Conservation (phyloP, 2,888 invertebrate species). For the Glaucopsyche alexis region DNA sequence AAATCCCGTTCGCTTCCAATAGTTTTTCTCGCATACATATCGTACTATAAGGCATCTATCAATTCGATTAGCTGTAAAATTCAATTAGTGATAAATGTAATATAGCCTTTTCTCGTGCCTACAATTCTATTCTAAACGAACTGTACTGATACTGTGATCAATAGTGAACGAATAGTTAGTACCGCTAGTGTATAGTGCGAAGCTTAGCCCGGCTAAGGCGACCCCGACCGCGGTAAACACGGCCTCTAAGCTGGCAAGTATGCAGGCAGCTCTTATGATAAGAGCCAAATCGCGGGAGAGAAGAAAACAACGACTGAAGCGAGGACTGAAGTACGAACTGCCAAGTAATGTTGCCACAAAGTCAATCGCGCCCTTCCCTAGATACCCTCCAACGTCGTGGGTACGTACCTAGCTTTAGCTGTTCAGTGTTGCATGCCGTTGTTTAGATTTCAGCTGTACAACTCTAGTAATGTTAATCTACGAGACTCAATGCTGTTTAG, state of each 20-base stretch:
- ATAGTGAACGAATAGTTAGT: constrained; percentile 52
- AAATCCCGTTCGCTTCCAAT: constrained; percentile 78
- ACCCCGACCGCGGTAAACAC: constrained; percentile 51
- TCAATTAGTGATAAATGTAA: constrained; percentile 58
- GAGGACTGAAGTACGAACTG: constrained; percentile 87
- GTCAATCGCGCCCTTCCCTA: constrained; percentile 92
- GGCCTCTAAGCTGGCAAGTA: constrained; percentile 83
- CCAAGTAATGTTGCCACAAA: constrained; percentile 93
- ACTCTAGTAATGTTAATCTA: background rate
- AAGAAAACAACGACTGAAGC: constrained; percentile 87
- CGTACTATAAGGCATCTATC: constrained; percentile 57
- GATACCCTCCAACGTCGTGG: constrained; percentile 90
- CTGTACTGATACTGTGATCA: constrained; percentile 57
- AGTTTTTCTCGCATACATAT: constrained; percentile 73
- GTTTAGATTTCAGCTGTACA: constrained; percentile 3
- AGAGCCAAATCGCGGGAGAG: constrained; percentile 93
- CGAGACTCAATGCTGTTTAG: too few relatives aligned
- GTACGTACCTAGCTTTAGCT: constrained; percentile 65
- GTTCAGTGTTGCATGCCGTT: constrained; percentile 36
- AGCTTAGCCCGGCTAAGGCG: constrained; percentile 45
- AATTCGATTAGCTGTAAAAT: constrained; percentile 60
- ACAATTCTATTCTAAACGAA: constrained; percentile 64
- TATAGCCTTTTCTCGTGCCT: constrained; percentile 76
- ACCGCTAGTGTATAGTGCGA: constrained; percentile 51
- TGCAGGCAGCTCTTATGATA: constrained; percentile 96